These are phyloP conservation scores for Guaruba guarouba DNA, from an alignment of 2,113 vertebrate species.

Conservation along the genomic window DNA sequence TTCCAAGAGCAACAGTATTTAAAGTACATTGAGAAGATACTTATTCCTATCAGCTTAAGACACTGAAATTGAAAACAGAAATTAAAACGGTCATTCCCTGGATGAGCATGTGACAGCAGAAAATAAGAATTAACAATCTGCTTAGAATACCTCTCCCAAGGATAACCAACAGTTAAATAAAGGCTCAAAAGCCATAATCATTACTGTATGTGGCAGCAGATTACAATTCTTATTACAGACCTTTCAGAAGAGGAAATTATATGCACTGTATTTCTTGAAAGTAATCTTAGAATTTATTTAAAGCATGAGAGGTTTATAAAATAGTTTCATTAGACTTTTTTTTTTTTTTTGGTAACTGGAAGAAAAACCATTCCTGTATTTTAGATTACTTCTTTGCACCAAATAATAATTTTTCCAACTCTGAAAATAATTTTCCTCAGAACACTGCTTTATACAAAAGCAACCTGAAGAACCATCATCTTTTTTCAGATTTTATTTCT, in stretches of 20 bases:
- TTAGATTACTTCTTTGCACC: background rate
- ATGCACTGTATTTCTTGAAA: background rate
- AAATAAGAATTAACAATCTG: background rate
- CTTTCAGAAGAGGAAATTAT: background rate
- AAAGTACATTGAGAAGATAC: background rate
- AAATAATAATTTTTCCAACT: background rate
- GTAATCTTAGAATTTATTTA: background rate
- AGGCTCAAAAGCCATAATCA: background rate
- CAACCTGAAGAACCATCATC: background rate
- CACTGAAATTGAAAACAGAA: background rate
- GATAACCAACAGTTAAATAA: background rate
- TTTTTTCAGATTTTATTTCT: background rate
- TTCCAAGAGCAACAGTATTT: background rate
- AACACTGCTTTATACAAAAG: background rate
- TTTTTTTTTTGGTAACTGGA: background rate
- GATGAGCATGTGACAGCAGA: background rate
- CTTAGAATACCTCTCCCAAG: background rate
- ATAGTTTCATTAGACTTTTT: background rate
- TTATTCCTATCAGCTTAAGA: background rate
- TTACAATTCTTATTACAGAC: background rate
- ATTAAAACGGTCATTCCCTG: background rate
- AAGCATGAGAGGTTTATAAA: background rate
- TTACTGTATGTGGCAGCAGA: background rate
- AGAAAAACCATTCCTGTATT: background rate
- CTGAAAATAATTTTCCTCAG: background rate